Conservation (phyloP, 53 echinoderm and acorn worm genomes). For the Temnopleurus reevesii region DNA sequence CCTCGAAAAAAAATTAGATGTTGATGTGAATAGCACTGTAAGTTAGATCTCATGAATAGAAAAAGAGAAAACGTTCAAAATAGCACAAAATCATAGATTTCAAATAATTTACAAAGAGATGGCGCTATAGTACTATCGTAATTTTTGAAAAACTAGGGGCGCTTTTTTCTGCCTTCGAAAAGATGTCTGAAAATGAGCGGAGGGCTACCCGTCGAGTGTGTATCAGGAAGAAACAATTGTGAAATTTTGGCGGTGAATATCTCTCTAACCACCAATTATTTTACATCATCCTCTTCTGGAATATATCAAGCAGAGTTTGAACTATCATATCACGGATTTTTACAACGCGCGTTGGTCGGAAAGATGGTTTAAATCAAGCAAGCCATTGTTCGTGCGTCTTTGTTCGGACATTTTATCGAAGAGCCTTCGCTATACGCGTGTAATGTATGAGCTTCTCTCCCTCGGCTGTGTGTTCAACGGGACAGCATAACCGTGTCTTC, state of each 20-base stretch:
- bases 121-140: slow-evolving; percentile 27
- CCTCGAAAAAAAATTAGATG: no score
- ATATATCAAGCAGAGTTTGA: slow-evolving; percentile 53
- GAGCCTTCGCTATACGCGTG: slow-evolving; percentile 31
- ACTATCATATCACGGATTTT: slow-evolving; percentile 43
- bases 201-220: slow-evolving; percentile 27
- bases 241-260: slow-evolving; percentile 51
- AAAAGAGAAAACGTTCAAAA: no score
- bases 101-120: not conserved
- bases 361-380: slow-evolving; percentile 44
- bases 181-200: slow-evolving; percentile 53
- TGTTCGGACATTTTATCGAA: slow-evolving; percentile 53
- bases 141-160: slow-evolving; percentile 54
- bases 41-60: no score
- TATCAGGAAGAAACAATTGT: slow-evolving; percentile 29
- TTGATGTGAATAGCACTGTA: no score
- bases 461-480: slow-evolving; percentile 43
- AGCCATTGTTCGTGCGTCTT: slow-evolving; percentile 58
- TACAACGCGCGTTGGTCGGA: slow-evolving; percentile 42
- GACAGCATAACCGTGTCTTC: slow-evolving; percentile 31
- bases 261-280: not conserved
- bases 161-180: slow-evolving; percentile 40
- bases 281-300: slow-evolving; percentile 50
- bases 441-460: not conserved
- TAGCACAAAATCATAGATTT: no score